phyloP scores from a whole-genome alignment of 2,113 vertebrate species.

The Hassar affinis region DNA sequence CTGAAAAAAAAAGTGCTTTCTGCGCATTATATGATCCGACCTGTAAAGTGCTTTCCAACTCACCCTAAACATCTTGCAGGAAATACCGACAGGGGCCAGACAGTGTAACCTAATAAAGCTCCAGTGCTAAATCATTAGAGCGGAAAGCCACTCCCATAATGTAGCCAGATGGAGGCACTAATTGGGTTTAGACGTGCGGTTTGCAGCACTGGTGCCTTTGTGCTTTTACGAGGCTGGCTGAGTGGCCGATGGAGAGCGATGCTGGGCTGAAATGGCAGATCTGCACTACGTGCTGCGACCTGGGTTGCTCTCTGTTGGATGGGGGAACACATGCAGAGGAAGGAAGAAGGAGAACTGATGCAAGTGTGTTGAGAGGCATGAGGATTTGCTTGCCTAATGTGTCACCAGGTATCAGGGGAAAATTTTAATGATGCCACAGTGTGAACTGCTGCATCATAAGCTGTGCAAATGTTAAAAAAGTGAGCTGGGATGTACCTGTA shows the following conservation, averaged over 20 bases:
- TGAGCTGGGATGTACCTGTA: conserved; percentile 45
- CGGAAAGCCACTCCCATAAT: conserved; percentile 87
- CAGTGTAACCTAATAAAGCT: conserved; percentile 92
- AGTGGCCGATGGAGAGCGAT: conserved; percentile 78
- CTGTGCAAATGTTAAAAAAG: neutral
- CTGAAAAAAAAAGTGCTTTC: conserved; percentile 80
- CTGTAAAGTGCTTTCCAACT: conserved; percentile 87
- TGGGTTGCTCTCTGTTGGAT: neutral
- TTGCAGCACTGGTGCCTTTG: conserved; percentile 78
- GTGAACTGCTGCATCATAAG: neutral
- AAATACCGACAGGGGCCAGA: conserved; percentile 93
- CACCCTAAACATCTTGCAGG: conserved; percentile 86
- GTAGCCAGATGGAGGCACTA: conserved; percentile 91
- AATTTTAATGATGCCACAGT: neutral
- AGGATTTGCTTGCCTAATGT: conserved; percentile 28
- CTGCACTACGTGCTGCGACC: conserved; percentile 51
- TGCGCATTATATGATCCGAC: conserved; percentile 84
- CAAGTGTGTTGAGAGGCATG: conserved; percentile 17
- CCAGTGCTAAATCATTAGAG: conserved; percentile 89
- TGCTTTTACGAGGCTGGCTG: conserved; percentile 85
- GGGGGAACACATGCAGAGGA: neutral
- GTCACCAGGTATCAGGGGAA: conserved; percentile 3
- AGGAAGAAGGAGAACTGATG: conserved; percentile 8
- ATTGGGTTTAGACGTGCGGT: conserved; percentile 93
- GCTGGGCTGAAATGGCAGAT: conserved; percentile 77